phyloP scores from a whole-genome alignment of 2,797 vertebrate species.

The Cyclura pinguis region DNA sequence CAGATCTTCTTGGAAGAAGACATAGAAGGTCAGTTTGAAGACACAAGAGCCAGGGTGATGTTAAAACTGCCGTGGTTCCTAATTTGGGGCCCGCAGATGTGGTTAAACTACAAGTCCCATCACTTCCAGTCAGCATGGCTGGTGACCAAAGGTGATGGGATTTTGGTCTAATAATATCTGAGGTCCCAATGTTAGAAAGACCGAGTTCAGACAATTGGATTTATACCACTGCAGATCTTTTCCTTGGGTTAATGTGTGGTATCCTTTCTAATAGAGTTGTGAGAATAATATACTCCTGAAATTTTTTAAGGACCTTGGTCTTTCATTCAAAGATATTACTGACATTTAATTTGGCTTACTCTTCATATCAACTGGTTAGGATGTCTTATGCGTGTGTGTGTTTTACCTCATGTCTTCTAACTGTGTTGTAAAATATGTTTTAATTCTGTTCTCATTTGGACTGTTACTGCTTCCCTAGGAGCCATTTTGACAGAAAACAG shows the following conservation, averaged over 20 bases:
- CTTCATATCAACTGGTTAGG: neutral
- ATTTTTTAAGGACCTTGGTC: neutral
- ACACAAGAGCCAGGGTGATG: no score
- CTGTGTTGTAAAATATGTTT: no score
- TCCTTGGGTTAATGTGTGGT: no score
- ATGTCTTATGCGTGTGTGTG: no score
- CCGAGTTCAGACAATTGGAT: neutral
- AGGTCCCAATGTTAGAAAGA: neutral
- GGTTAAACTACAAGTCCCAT: neutral
- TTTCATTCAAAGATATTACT: neutral
- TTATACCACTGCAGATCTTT: neutral
- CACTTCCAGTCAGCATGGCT: neutral
- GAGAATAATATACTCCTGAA: neutral
- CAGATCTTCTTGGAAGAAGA: no score
- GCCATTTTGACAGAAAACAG: no score
- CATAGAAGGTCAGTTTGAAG: no score
- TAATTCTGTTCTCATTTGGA: no score
- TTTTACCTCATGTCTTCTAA: neutral
- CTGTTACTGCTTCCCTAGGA: no score
- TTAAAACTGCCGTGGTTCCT: neutral
- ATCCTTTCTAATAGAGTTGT: neutral
- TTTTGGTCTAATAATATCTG: neutral
- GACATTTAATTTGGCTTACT: neutral
- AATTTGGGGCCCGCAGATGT: neutral
- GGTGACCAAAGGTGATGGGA: neutral